phyloP scores from a whole-genome alignment of 2,888 invertebrate species.

The Mycogona germanica region DNA sequence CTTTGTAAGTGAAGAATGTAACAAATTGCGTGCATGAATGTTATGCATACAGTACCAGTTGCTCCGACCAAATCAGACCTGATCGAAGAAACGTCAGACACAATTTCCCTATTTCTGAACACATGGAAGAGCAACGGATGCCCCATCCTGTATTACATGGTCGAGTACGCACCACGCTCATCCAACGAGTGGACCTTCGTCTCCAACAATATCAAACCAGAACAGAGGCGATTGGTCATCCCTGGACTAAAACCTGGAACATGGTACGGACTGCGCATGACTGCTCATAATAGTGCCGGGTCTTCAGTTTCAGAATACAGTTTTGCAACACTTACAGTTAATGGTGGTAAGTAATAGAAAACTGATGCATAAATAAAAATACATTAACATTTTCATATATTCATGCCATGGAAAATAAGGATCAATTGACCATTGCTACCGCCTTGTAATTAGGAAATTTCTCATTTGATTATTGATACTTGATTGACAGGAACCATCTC shows the following conservation, averaged over 20 bases:
- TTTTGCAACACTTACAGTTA: conserved; percentile 18
- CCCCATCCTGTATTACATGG: conserved; percentile 87
- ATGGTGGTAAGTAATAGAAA: neutral
- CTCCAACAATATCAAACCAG: conserved; percentile 82
- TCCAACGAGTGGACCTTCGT: conserved; percentile 76
- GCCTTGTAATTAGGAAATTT: too few relatives aligned
- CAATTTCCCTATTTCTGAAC: conserved; percentile 77
- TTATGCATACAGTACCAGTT: conserved; percentile 10
- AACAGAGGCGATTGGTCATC: conserved; percentile 70
- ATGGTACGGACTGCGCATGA: conserved; percentile 87
- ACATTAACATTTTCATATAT: neutral
- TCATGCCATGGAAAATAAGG: too few relatives aligned
- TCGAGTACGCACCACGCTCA: conserved; percentile 68
- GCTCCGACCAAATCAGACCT: conserved; percentile 17
- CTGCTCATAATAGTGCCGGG: conserved; percentile 34
- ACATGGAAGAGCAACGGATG: conserved; percentile 94
- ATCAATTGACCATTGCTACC: too few relatives aligned
- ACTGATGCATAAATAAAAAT: neutral
- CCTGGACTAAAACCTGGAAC: conserved; percentile 83
- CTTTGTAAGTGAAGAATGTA: neutral
- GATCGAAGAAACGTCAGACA: conserved; percentile 31
- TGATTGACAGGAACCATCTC: conserved; percentile 9
- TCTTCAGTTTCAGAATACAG: conserved; percentile 18
- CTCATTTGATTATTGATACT: too few relatives aligned
- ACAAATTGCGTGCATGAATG: neutral